Evolutionary conservation across 1,140 invertebrate genomes (phyloP).

Genomic region (Drosophila tropicalis): DNA sequence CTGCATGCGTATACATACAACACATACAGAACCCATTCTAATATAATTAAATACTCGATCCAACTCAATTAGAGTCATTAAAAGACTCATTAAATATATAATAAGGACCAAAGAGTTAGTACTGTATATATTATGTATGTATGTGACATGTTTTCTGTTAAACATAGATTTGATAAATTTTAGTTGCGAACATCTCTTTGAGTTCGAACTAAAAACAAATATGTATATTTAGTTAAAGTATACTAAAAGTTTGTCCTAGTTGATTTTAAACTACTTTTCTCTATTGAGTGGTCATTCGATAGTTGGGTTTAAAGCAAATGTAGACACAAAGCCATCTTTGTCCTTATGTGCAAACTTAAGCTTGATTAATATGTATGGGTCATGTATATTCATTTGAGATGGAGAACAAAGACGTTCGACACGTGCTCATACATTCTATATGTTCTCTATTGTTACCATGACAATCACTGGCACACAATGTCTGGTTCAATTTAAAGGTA

Average conservation of each 20-base stretch:
- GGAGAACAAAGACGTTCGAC: neutral
- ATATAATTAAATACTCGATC: neutral
- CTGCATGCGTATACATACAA: neutral
- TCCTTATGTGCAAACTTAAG: neutral
- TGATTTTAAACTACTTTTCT: too few species aligned
- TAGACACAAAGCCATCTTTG: neutral
- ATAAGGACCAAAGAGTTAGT: too few species aligned
- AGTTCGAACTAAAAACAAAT: too few species aligned
- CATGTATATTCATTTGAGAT: neutral
- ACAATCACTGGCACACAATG: neutral
- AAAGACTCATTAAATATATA: too few species aligned
- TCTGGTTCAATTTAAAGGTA: neutral
- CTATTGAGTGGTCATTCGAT: too few species aligned
- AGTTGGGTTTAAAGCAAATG: neutral
- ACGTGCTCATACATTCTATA: neutral
- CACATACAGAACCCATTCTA: neutral
- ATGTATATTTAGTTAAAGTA: too few species aligned
- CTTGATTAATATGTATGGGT: constrained; percentile 1
- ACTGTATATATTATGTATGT: too few species aligned
- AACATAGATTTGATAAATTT: too few species aligned
- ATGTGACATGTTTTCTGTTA: too few species aligned
- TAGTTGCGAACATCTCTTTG: too few species aligned
- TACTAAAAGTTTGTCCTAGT: too few species aligned
- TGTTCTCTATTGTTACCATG: neutral
- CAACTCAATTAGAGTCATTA: too few species aligned